Evolutionary conservation across 2,113 vertebrate genomes (phyloP).

Genomic region (Melospiza georgiana): DNA sequence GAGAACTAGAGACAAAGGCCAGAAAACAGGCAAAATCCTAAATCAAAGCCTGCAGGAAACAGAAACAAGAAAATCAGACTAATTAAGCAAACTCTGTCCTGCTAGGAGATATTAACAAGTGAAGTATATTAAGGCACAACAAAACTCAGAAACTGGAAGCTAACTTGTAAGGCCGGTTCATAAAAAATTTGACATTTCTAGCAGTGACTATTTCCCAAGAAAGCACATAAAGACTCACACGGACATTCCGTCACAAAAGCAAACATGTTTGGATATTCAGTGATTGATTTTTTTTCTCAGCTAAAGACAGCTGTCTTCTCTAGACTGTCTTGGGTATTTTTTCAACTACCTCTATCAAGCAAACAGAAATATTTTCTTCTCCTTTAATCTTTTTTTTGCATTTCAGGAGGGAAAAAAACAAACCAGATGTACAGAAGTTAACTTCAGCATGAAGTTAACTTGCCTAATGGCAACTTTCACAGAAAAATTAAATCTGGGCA

Average conservation of each 20-base stretch:
- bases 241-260: neutral
- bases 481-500: neutral
- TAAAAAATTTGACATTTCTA: neutral
- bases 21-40: neutral
- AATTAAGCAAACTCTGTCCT: neutral
- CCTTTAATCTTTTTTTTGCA: neutral
- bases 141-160: neutral
- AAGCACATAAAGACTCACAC: neutral
- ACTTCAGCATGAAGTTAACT: neutral
- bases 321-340: neutral
- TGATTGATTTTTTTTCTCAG: neutral
- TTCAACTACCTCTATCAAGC: neutral
- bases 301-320: neutral
- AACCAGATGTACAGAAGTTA: neutral
- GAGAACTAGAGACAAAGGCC: neutral
- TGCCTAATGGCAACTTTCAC: neutral
- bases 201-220: neutral
- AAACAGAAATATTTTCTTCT: neutral
- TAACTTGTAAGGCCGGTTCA: neutral
- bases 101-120: neutral
- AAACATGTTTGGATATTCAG: neutral
- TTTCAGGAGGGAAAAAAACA: neutral
- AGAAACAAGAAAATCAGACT: neutral
- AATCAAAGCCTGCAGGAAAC: neutral
- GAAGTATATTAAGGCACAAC: neutral